Evolutionary conservation across 2,113 vertebrate species (phyloP).

Genomic region (Rattus norvegicus): GRCr8 NC_086025.1:131629001-131629500

Average conservation of each 20-base stretch:
- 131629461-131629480: too few relatives aligned
- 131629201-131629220: slow-evolving; percentile 93
- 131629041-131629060: slow-evolving; percentile 92
- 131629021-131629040: slow-evolving; percentile 93
- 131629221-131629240: slow-evolving; percentile 94
- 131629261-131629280: slow-evolving; percentile 93
- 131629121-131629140: background rate
- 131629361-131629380: too few relatives aligned
- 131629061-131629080: slow-evolving; percentile 83
- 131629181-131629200: background rate
- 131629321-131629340: background rate
- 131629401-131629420: too few relatives aligned
- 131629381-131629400: too few relatives aligned
- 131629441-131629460: too few relatives aligned
- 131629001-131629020: slow-evolving; percentile 94
- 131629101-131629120: background rate
- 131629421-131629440: too few relatives aligned
- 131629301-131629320: background rate
- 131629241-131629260: slow-evolving; percentile 91
- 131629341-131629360: background rate
- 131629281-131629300: slow-evolving; percentile 93
- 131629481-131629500: too few relatives aligned
- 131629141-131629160: background rate
- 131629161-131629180: background rate
- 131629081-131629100: background rate